A percentile compares a stretch with the other conserved stretches of the same genome.
phyloP scores from a whole-genome alignment of 2,113 vertebrate species.

The Hydropotes inermis region DNA sequence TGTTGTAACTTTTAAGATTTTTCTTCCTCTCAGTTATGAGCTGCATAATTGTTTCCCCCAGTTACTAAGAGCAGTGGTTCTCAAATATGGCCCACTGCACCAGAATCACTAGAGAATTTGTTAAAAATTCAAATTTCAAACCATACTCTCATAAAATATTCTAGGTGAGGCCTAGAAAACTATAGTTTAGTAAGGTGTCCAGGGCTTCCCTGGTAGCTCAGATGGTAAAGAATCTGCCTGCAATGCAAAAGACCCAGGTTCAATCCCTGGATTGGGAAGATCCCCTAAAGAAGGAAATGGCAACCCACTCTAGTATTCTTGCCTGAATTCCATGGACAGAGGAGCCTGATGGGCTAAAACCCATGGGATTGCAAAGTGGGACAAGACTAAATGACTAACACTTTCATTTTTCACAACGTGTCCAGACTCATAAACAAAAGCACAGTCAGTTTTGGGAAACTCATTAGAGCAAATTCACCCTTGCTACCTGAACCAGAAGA shows the following conservation, averaged over 20 bases:
- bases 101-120: background rate
- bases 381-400: background rate
- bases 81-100: background rate
- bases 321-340: background rate
- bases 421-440: background rate
- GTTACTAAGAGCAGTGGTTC: background rate
- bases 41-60: background rate
- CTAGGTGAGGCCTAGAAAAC: background rate
- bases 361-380: background rate
- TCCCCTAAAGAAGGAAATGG: background rate
- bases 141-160: background rate
- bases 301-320: background rate
- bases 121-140: background rate
- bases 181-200: background rate
- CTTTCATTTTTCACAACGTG: background rate
- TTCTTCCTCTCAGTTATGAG: background rate
- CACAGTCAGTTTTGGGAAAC: background rate
- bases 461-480: background rate
- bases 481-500: background rate
- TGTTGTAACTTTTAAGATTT: background rate
- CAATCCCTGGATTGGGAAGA: background rate
- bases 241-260: background rate
- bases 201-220: background rate
- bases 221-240: background rate
- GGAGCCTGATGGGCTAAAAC: background rate